These are phyloP conservation scores for Chaetops frenatus DNA, from an alignment of 2,113 vertebrate species.

Conservation along the genomic window DNA sequence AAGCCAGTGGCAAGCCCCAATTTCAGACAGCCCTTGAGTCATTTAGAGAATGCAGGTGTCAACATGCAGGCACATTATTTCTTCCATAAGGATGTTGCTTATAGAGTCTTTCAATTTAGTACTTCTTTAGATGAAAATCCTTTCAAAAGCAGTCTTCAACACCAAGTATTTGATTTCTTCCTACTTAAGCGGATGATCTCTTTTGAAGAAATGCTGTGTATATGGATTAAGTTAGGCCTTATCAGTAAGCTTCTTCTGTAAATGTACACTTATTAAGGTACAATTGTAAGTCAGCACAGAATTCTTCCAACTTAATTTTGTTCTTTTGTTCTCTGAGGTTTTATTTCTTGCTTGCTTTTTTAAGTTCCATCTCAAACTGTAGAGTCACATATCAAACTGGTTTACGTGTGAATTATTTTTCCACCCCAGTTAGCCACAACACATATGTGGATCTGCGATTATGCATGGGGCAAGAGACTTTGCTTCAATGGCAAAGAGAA, in stretches of 20 bases:
- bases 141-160: background rate
- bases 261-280: background rate
- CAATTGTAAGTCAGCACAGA: background rate
- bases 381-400: background rate
- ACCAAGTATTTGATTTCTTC: background rate
- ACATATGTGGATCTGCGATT: background rate
- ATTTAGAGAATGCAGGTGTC: background rate
- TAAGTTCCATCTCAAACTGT: background rate
- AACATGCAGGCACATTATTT: background rate
- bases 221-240: background rate
- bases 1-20: background rate
- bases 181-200: background rate
- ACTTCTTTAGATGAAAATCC: background rate
- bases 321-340: background rate
- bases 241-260: background rate
- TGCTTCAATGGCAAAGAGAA: slow-evolving; percentile 57
- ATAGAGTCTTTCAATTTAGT: background rate
- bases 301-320: background rate
- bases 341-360: background rate
- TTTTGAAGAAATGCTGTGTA: background rate
- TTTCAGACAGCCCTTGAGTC: background rate
- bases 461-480: slow-evolving; percentile 17
- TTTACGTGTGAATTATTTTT: background rate
- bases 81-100: background rate
- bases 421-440: background rate